These are phyloP conservation scores for Sebastes vulpes DNA, from an alignment of 2,797 vertebrate genomes.

Conservation along the genomic window DNA sequence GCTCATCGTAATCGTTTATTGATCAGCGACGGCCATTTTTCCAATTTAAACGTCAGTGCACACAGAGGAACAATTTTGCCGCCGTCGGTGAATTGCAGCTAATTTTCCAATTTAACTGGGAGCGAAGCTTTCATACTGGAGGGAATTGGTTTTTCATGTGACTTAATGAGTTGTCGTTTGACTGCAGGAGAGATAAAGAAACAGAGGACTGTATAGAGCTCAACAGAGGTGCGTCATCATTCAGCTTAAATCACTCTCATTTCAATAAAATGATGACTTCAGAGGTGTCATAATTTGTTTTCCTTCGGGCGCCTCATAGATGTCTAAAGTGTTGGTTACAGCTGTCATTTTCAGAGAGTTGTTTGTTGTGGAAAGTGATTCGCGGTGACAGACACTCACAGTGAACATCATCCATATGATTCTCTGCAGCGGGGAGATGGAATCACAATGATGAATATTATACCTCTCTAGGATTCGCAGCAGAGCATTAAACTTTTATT, in stretches of 20 bases:
- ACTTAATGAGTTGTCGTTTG: neutral
- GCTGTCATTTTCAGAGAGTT: neutral
- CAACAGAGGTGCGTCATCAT: neutral
- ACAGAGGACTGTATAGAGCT: neutral
- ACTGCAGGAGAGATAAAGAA: neutral
- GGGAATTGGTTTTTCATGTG: conserved; percentile 10
- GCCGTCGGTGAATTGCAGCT: conserved; percentile 1
- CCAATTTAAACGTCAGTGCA: neutral
- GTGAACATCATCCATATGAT: conserved; percentile 2
- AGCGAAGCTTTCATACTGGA: neutral
- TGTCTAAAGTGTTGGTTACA: conserved; percentile 1
- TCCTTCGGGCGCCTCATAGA: neutral
- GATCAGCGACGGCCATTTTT: neutral
- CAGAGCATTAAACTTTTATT: conserved; percentile 28
- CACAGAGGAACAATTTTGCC: neutral
- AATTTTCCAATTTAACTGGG: conserved; percentile 4
- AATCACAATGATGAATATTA: conserved; percentile 15
- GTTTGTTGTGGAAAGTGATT: neutral
- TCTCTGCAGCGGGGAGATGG: conserved; percentile 32
- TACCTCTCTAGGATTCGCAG: conserved; percentile 20
- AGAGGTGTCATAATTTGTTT: conserved; percentile 11
- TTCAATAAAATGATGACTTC: conserved; percentile 16
- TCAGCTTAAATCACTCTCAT: conserved; percentile 17
- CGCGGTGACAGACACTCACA: neutral
- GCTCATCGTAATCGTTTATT: neutral